Conservation (phyloP, 2,113 vertebrate genomes). For the Tonatia bakeri region DNA sequence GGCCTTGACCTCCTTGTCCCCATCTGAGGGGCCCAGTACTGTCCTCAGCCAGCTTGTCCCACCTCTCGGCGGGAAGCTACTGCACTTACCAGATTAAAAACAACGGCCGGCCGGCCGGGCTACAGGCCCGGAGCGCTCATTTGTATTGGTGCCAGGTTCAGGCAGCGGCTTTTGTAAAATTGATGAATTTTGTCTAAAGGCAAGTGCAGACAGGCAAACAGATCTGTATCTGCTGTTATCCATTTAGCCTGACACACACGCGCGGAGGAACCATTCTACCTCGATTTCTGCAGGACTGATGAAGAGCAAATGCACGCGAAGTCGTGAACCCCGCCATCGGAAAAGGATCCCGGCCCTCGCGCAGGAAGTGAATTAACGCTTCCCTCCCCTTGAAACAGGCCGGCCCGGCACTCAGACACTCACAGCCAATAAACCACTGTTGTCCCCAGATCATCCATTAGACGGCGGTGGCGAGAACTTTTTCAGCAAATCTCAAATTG, state of each 20-base stretch:
- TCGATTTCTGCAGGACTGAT: slow-evolving; percentile 77
- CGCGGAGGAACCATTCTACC: slow-evolving; percentile 73
- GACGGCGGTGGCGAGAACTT: slow-evolving; percentile 46
- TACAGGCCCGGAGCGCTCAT: slow-evolving; percentile 57
- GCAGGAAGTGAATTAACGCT: slow-evolving; percentile 71
- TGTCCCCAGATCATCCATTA: slow-evolving; percentile 67
- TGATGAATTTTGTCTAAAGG: slow-evolving; percentile 85
- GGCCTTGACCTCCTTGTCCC: slow-evolving; percentile 59
- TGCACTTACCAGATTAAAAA: slow-evolving; percentile 64
- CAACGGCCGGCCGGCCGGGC: not conserved
- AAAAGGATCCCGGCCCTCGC: slow-evolving; percentile 73
- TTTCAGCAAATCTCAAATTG: slow-evolving; percentile 67
- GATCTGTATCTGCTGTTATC: slow-evolving; percentile 85
- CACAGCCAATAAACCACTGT: slow-evolving; percentile 64
- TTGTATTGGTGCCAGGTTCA: slow-evolving; percentile 78
- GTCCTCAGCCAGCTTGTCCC: slow-evolving; percentile 62
- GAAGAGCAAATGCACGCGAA: slow-evolving; percentile 81
- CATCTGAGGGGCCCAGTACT: slow-evolving; percentile 19
- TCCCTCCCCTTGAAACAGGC: slow-evolving; percentile 65
- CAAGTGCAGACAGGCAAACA: slow-evolving; percentile 85
- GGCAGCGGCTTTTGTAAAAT: slow-evolving; percentile 81
- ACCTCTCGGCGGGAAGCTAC: slow-evolving; percentile 57
- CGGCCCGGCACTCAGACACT: slow-evolving; percentile 59
- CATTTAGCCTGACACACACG: slow-evolving; percentile 79
- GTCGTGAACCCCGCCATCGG: slow-evolving; percentile 71